Base-by-base conservation (phyloP, 2,797 vertebrate genomes). In the Gymnodraco acuticeps region DNA sequence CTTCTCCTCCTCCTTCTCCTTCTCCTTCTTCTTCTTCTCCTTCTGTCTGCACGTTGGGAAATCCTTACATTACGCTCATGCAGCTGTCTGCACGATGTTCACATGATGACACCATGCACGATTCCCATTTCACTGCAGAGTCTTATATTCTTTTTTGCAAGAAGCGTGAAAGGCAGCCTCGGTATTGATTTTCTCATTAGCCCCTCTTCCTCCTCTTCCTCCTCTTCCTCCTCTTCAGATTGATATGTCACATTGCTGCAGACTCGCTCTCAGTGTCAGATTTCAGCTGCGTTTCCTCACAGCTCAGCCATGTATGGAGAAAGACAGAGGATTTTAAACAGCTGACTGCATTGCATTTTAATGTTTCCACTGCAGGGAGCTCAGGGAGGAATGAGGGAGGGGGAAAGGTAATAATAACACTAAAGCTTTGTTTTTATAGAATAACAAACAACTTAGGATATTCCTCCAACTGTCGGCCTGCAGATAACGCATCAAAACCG, bases 151-250 rank as follows among this genome's bases (percentile, higher is more conserved):
- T 64, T 61, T 61, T 53, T 27, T 51, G 48, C 56, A 60, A 60
- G 73, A 75, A 10, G 45, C 81, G 8, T 73, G 67, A 79, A 60
- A 82, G 42, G 71, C 84, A 80, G 68, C 52, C 54, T 67, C 3
- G 33, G 23, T 85, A 88, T 90, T 85, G 89, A 88, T 91, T 88
- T 84, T 77, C 78, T 81, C 85, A 87, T 88, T 81, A 87, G 50
- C 62, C 0, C n/a, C 42, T 4, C 17, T 16, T 10, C 14, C 48
- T 1, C 51, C 15, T 2, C 48, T 31, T 5, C 51, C 1, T 48
- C 20, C 11, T 55, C 74, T 3, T 47, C 62, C 8, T 64, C 61
- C 20, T 45, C 4, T 27, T 73, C 82, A 75, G 78, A 89, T 85
- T 89, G 86, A 90, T 85, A 76, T 87, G 87, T 88, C 87, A 86